Base-by-base conservation (phyloP, 2,888 invertebrate species). In the Drosophila longiperda region DNA sequence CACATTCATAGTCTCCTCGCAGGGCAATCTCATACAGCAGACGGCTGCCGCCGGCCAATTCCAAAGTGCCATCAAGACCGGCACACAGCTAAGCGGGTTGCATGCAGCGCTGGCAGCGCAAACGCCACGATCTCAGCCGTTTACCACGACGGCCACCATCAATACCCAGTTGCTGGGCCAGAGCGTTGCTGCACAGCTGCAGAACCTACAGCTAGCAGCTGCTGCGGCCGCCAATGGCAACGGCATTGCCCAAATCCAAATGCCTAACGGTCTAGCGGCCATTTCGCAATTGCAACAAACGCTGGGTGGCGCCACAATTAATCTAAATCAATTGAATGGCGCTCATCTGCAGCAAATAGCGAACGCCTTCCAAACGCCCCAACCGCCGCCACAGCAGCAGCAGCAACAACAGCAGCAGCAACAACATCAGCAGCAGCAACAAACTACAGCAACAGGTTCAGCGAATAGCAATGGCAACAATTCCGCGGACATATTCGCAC, bases 1-100 rank as follows among this genome's bases (percentile, higher is more conserved):
- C 38, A 94, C 94, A 57, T 94, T 93, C 70, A 93, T 94, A 67
- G 93, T 93, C 42, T 93, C 93, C 40, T 93, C 93, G 54, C 93
- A 93, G 86, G 93, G 93, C 33, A 93, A 93, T 83, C 89, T 93
- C 57, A 93, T 93, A 62, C 93, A 93, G 65, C 93, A 93, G 82
- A 87, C 91, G 23, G 92, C 89, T 40, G 90, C 83, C 12, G 77
- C 70, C 29, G 92, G 92, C 64, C 90, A 93, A 69, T 91, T 93
- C 75, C 93, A 93, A 77, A 92, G 91, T 32, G 89, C 90, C 64
- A 93, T 93, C 48, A 93, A 93, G 80, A 87, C 92, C 1, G 88
- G 88, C 66, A 92, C 93, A 11, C 93, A 93, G 73, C 69, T 93
- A 20, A 92, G 91, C 68, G 92, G 93, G 2, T 73, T 93, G 49